Conservation (phyloP, 1,140 invertebrate species). For the Drosophila eugracilis region DNA sequence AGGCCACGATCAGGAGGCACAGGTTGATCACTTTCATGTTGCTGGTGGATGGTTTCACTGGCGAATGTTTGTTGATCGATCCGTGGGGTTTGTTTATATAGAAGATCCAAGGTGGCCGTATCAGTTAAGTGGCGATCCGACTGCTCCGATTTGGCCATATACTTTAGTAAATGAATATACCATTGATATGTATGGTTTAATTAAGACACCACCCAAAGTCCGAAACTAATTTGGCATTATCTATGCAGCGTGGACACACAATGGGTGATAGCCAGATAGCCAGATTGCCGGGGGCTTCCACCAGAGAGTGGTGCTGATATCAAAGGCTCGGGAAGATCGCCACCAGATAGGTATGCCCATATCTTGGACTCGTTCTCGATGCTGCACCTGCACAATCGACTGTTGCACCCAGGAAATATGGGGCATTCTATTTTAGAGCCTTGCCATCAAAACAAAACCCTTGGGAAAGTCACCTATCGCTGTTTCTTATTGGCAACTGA, state of each 20-base stretch:
- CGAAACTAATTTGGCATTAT: slow-evolving; percentile 26
- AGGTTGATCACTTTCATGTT: slow-evolving; percentile 61
- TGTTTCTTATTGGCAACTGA: not conserved
- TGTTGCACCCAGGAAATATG: slow-evolving; percentile 4
- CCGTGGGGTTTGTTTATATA: slow-evolving; percentile 47
- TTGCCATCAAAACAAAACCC: slow-evolving; percentile 21
- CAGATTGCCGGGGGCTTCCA: slow-evolving; percentile 4
- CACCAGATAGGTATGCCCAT: not conserved
- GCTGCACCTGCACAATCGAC: slow-evolving; percentile 39
- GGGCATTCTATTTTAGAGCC: slow-evolving; percentile 24
- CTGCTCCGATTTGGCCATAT: slow-evolving; percentile 27
- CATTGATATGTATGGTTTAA: slow-evolving; percentile 32
- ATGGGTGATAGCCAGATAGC: slow-evolving; percentile 3
- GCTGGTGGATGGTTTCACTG: slow-evolving; percentile 10
- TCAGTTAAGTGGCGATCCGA: slow-evolving; percentile 29
- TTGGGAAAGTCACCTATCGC: slow-evolving; percentile 20
- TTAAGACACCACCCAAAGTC: slow-evolving; percentile 40
- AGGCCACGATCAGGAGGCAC: slow-evolving; percentile 48
- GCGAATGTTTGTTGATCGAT: slow-evolving; percentile 25
- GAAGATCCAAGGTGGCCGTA: not conserved
- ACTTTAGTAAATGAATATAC: slow-evolving; percentile 31
- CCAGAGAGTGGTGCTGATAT: not conserved
- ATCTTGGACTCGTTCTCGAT: slow-evolving; percentile 6
- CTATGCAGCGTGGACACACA: slow-evolving; percentile 24
- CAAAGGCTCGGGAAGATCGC: not conserved